Conservation (phyloP, 1,140 invertebrate genomes). For the Euschistus heros region DNA sequence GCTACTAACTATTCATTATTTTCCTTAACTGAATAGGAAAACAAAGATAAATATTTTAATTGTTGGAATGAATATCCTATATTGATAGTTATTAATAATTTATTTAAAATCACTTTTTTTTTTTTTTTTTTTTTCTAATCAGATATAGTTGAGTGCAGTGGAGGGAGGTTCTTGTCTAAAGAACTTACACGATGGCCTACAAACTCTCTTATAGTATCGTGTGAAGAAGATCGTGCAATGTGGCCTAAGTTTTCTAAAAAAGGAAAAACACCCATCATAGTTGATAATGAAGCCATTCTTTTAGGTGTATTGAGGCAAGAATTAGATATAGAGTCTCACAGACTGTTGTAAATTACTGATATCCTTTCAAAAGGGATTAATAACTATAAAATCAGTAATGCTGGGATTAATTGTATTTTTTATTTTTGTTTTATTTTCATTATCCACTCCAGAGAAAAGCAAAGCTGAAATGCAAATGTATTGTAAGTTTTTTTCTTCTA, state of each 20-base stretch:
- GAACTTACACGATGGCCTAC: conserved; percentile 34
- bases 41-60: too few species aligned
- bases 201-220: conserved; percentile 36
- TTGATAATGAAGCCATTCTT: conserved; percentile 39
- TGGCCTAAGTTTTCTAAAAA: conserved; percentile 34
- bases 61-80: too few species aligned
- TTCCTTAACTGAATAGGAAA: too few species aligned
- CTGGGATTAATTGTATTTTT: too few species aligned
- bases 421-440: too few species aligned
- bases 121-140: conserved; percentile 26
- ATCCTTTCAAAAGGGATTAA: too few species aligned
- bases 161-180: conserved; percentile 33
- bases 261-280: conserved; percentile 34
- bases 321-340: conserved; percentile 31
- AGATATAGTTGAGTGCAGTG: conserved; percentile 37
- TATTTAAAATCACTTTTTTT: conserved; percentile 14
- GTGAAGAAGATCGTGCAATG: conserved; percentile 33
- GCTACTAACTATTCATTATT: too few species aligned
- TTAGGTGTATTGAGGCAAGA: conserved; percentile 39
- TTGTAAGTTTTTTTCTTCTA: too few species aligned
- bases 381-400: too few species aligned
- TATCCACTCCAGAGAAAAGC: too few species aligned
- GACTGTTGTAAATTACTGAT: not conserved
- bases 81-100: too few species aligned
- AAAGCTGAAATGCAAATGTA: too few species aligned